Evolutionary conservation across 1,140 invertebrate species (phyloP), one percentile per base, ranked within the genome.

Genomic region (Adelges cooleyi): DNA sequence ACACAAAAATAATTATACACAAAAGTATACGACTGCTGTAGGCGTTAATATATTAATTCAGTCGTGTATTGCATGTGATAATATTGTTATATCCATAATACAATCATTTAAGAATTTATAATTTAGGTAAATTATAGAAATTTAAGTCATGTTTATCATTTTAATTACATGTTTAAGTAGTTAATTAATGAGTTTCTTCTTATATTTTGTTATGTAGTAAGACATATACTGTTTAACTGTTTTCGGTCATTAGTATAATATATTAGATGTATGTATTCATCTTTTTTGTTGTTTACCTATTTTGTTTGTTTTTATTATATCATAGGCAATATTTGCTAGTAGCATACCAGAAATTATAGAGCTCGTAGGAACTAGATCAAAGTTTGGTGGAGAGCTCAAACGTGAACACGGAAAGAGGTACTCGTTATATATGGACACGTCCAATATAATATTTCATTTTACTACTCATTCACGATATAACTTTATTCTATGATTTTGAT

Each of bases 271-370:
- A 27, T 17, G 18, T 49, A 2, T 38, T 53, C 22, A 20, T 38
- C 23, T 38, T 54, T 54, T 9, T 13, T 53, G 5, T 53, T 36
- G 11, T 53, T 52, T 44, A 42, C 27, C 15, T 59, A 27, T 62
- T 11, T 29, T 40, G 20, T 62, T 27, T 62, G 54, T 62, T 48
- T n/a, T 62, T 48, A 33, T 77, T 73, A 72, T 81, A 79, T 88
- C 89, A 76, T 88, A 91, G 89, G 89, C 89, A 82, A 90, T 92
- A 82, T 92, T 92, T 88, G 89, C 92, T 83, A 94, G 91, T 89
- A 94, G 90, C 85, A 94, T 96, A 82, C 93, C 92, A 76, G 92
- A 96, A 86, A 95, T 96, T 82, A 93, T 94, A 84, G 93, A 96
- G 83, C 88, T 95, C 81, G 89, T 95, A 84, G 91, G 91, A 81